These are phyloP conservation scores for Chrysopilus asiliformis DNA, from an alignment of 2,888 invertebrate genomes.

Conservation along the genomic window DNA sequence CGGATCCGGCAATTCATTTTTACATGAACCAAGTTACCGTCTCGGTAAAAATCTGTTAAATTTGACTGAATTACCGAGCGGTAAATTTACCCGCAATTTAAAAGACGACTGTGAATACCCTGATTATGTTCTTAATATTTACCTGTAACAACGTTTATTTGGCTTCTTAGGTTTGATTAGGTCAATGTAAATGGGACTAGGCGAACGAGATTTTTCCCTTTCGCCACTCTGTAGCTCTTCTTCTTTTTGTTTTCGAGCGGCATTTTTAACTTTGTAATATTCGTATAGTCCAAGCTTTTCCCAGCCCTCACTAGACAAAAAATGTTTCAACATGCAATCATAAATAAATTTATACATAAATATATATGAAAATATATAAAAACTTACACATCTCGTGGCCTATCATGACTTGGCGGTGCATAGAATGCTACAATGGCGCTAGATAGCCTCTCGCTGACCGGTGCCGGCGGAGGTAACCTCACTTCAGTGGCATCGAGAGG, in stretches of 20 bases:
- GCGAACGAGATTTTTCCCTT: constrained; percentile 59
- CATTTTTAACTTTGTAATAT: constrained; percentile 92
- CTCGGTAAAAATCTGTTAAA: too few species aligned
- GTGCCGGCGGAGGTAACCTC: constrained; percentile 86
- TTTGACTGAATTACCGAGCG: too few species aligned
- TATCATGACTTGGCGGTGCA: constrained; percentile 84
- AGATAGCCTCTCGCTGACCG: constrained; percentile 83
- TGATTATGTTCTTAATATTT: too few species aligned
- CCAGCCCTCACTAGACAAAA: constrained; percentile 74
- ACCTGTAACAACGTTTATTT: constrained; percentile 53
- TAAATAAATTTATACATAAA: constrained; percentile 1
- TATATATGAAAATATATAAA: neutral
- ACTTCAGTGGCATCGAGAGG: constrained; percentile 82
- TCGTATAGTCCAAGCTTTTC: constrained; percentile 95
- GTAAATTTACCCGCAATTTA: too few species aligned
- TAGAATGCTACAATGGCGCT: constrained; percentile 96
- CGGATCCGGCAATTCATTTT: too few species aligned
- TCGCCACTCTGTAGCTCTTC: constrained; percentile 62
- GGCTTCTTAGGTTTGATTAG: constrained; percentile 44
- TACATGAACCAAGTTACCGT: too few species aligned
- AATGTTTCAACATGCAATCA: neutral
- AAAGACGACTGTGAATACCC: too few species aligned
- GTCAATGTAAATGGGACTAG: constrained; percentile 61
- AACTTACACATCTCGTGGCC: constrained; percentile 76
- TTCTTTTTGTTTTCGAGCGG: constrained; percentile 76